Evolutionary conservation across 2,113 vertebrate species (phyloP).

Genomic region (Corythoichthys haematopterus): DNA sequence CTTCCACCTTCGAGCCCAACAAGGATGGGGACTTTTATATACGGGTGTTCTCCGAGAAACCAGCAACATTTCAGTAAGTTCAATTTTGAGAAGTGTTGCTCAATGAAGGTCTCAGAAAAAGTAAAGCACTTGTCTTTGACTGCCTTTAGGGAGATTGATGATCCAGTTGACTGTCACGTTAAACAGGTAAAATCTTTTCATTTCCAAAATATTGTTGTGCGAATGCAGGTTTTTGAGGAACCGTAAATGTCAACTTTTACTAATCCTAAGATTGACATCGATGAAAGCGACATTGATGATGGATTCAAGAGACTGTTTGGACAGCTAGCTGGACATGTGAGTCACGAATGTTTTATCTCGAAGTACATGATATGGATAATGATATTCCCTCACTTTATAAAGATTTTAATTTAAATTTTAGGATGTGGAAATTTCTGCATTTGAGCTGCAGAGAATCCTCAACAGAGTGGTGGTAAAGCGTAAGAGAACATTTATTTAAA

Average conservation of each 20-base stretch:
- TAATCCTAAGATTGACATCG: constrained; percentile 46
- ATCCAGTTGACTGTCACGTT: constrained; percentile 68
- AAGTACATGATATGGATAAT: background rate
- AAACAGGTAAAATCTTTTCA: constrained; percentile 69
- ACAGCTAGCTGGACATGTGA: constrained; percentile 64
- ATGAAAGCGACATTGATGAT: constrained; percentile 56
- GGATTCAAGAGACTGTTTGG: constrained; percentile 61
- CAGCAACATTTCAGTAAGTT: constrained; percentile 69
- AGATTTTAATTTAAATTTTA: constrained; percentile 15
- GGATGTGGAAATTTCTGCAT: constrained; percentile 62
- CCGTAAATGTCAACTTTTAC: background rate
- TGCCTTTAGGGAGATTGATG: constrained; percentile 71
- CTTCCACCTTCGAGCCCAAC: constrained; percentile 80
- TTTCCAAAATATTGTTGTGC: background rate
- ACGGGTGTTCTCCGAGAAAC: constrained; percentile 80
- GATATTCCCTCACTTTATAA: background rate
- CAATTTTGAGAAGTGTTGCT: background rate
- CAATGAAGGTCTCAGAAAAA: background rate
- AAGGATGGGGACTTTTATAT: constrained; percentile 80
- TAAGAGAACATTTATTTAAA: constrained; percentile 19
- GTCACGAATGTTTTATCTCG: constrained; percentile 9
- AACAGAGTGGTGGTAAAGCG: constrained; percentile 56
- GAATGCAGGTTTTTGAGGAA: background rate
- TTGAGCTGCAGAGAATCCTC: constrained; percentile 61
- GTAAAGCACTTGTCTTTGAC: background rate